Base-by-base conservation (phyloP, 2,888 invertebrate genomes). In the Heterodera filipjevi region DNA sequence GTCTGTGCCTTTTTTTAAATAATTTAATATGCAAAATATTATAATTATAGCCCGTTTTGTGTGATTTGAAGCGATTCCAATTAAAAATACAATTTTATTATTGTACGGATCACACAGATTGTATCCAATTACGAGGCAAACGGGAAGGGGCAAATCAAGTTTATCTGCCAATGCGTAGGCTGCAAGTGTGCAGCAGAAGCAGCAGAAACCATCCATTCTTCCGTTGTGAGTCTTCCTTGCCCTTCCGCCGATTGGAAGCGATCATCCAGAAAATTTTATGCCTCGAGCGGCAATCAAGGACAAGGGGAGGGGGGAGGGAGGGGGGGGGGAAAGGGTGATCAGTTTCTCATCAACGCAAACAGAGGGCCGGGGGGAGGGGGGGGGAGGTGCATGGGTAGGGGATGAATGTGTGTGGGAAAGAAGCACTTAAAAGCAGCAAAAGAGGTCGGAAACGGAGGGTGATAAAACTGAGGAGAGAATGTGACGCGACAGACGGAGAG, bases 41-140 rank as follows among this genome's bases (percentile, higher is more conserved):
- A n/a, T n/a, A n/a, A n/a, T n/a, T n/a, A n/a, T n/a, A n/a, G 8
- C 16, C 49, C 49, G 49, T 49, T 49, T 49, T 39, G 39, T 39
- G 39, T 12, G 39, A 12, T 39, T 6, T 10, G 39, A 39, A 39
- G 19, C 46, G 46, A 49, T 49, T 49, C 46, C 46, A 49, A 49
- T 49, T 49, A 49, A n/a, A n/a, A n/a, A n/a, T n/a, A n/a, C 16
- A 12, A 16, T 49, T 2, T 16, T 39, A 39, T 39, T 39, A 59
- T 59, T 59, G 59, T n/a, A 59, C 59, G 59, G 59, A 59, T 59
- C 59, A 59, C 53, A 53, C 59, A n/a, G 59, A 59, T 59, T 59
- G n/a, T n/a, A 27, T 10, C 27, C 10, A 59, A 59, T 59, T 49
- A 6, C 59, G 59, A 59, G 59, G n/a, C 59, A 59, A 59, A 19